phyloP scores from a whole-genome alignment of 1,140 invertebrate species.

The Panagrolaimus sp. region DNA sequence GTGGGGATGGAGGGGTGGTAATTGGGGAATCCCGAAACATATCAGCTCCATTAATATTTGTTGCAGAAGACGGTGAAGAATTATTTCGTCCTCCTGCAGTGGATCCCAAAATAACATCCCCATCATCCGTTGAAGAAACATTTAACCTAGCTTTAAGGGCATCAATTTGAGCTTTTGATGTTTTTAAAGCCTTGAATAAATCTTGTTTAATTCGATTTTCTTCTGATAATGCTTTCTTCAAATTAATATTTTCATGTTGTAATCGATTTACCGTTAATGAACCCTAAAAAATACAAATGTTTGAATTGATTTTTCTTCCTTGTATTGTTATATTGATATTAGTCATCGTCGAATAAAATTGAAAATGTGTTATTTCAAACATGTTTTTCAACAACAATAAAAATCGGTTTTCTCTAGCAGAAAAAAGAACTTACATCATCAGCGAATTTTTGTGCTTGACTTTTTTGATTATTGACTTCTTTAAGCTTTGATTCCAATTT shows the following conservation, averaged over 20 bases:
- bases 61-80: too few relatives aligned
- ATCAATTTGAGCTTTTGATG: slow-evolving; percentile 44
- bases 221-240: slow-evolving; percentile 41
- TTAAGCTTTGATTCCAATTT: slow-evolving; percentile 38
- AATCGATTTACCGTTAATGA: slow-evolving; percentile 24
- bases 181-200: slow-evolving; percentile 38
- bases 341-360: too few relatives aligned
- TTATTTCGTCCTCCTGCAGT: too few relatives aligned
- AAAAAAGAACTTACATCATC: background rate
- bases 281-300: slow-evolving; percentile 22
- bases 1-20: too few relatives aligned
- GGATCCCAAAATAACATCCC: too few relatives aligned
- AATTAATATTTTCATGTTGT: slow-evolving; percentile 28
- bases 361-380: too few relatives aligned
- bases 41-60: too few relatives aligned
- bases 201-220: slow-evolving; percentile 43
- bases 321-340: background rate
- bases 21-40: too few relatives aligned
- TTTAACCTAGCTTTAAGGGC: slow-evolving; percentile 28
- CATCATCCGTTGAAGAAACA: too few relatives aligned
- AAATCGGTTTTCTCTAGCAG: too few relatives aligned
- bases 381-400: too few relatives aligned
- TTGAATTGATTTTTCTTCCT: background rate
- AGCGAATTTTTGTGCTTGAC: background rate
- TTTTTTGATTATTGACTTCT: slow-evolving; percentile 21